These are phyloP conservation scores for Scaptomyza graminum DNA, from an alignment of 1,140 invertebrate species.

Conservation along the genomic window DNA sequence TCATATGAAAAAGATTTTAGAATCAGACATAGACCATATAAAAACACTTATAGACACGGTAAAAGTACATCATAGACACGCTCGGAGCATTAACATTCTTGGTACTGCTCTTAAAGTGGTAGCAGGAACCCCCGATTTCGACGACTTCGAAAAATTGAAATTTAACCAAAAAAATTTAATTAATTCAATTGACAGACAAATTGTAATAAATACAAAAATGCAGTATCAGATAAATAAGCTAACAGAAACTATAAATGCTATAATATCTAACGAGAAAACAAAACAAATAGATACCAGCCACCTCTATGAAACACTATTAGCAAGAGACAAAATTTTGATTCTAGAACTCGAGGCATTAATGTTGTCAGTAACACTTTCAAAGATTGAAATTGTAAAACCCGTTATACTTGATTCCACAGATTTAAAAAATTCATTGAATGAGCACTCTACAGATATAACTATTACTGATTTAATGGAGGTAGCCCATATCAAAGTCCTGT, in stretches of 20 bases:
- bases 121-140: slow-evolving; percentile 24
- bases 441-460: too few relatives aligned
- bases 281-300: slow-evolving; percentile 25
- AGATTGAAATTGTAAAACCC: too few relatives aligned
- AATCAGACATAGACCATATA: not conserved
- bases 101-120: slow-evolving; percentile 16
- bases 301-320: slow-evolving; percentile 15
- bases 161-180: slow-evolving; percentile 5
- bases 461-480: slow-evolving; percentile 21
- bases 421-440: too few relatives aligned
- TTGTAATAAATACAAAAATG: slow-evolving; percentile 13
- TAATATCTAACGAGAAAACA: not conserved
- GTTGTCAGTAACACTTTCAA: too few relatives aligned
- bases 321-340: too few relatives aligned
- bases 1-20: not conserved
- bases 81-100: slow-evolving; percentile 25
- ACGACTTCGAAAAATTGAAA: slow-evolving; percentile 27
- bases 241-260: not conserved
- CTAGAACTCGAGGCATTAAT: too few relatives aligned
- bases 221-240: slow-evolving; percentile 7
- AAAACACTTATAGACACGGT: not conserved
- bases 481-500: slow-evolving; percentile 38
- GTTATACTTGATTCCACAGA: too few relatives aligned
- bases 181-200: slow-evolving; percentile 3
- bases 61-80: slow-evolving; percentile 17